Evolutionary conservation across 2,113 vertebrate genomes (phyloP).

Genomic region (Propithecus coquereli): DNA sequence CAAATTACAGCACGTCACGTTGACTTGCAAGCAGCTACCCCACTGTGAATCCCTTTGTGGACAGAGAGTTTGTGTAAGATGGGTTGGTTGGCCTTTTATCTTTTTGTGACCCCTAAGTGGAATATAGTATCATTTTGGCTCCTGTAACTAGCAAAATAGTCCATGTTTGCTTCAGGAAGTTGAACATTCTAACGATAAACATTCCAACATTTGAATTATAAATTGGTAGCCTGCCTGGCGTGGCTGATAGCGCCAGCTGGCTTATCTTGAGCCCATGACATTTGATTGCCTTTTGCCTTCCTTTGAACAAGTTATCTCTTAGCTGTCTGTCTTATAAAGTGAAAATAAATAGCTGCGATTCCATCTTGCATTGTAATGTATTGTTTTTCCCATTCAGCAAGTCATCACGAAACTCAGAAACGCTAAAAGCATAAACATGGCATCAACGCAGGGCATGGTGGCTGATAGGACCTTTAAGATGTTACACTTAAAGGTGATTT

Average conservation of each 20-base stretch:
- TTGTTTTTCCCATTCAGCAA: background rate
- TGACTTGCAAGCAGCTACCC: background rate
- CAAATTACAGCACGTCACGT: background rate
- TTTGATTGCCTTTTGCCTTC: conserved; percentile 63
- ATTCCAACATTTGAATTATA: conserved; percentile 42
- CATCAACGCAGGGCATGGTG: background rate
- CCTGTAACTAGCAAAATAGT: conserved; percentile 46
- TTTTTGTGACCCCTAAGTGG: conserved; percentile 55
- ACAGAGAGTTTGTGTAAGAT: conserved; percentile 46
- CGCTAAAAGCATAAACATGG: background rate
- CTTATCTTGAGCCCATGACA: conserved; percentile 55
- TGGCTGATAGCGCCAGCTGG: conserved; percentile 71
- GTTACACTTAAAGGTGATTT: background rate
- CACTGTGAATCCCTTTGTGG: background rate
- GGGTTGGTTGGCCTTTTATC: conserved; percentile 52
- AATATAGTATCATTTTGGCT: conserved; percentile 67
- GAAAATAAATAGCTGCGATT: conserved; percentile 37
- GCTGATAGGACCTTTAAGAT: background rate
- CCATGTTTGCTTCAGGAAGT: conserved; percentile 65
- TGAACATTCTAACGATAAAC: conserved; percentile 57
- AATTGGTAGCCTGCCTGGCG: conserved; percentile 64
- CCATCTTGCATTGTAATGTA: background rate
- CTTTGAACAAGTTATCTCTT: conserved; percentile 50
- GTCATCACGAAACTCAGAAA: background rate
- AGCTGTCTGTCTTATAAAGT: conserved; percentile 45